Base-by-base conservation (phyloP, 2,888 invertebrate genomes). In the Caenorhabditis afra region DNA sequence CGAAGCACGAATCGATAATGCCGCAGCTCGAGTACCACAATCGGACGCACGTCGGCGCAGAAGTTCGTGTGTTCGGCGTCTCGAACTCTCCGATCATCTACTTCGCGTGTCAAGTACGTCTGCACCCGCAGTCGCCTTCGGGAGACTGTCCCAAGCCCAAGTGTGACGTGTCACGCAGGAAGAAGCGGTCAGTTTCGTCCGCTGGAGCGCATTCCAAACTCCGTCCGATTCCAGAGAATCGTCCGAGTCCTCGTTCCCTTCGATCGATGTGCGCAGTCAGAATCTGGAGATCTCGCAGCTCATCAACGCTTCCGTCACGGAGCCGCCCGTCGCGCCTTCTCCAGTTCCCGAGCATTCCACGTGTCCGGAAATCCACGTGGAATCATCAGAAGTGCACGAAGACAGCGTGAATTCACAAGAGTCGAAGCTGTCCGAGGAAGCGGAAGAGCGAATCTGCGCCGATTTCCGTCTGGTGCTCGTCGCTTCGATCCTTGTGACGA, bases 51-150 rank as follows among this genome's bases (percentile, higher is more conserved):
- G 86, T 85, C n/a, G 74, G 71, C 12, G 84, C 81, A 37, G 65
- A 70, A 11, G 79, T 86, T n/a, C 62, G 75, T 14, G 85, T 87
- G 16, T 88, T 88, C 55, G 87, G 87, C 14, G 82, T 87, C 4
- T 82, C 85, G n/a, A 79, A 86, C 18, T 65, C 82, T 18, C 80
- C 87, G 18, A 78, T 85, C 22, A 81, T 88, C 35, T 82, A 82
- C 55, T 88, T 85, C 65, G 84, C 86, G 52, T 88, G 88, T 44
- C 83, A 87, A 80, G 53, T 88, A 20, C 81, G 71, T 18, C 77
- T 88, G 8, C 70, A 86, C n/a, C 81, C 86, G 35, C 57, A 62
- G n/a, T 49, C 67, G 37, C 75, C 75, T 18, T 52, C 79, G 12
- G 76, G 79, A 18, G 53, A 68, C 12, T 81, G 81, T 49, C 68